phyloP scores from a whole-genome alignment of 1,140 invertebrate species.

The Rhopalosiphum maidis region DNA sequence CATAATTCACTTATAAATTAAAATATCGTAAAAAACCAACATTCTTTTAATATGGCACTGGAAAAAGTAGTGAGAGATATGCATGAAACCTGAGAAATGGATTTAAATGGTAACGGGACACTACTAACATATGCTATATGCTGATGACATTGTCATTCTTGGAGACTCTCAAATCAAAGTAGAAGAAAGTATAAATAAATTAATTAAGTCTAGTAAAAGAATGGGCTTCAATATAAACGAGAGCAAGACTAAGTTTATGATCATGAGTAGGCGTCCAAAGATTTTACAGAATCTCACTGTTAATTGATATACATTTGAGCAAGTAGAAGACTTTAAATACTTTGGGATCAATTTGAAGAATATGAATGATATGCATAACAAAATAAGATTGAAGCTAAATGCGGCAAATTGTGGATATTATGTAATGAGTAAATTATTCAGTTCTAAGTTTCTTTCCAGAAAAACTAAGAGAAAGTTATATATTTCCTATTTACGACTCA shows the following conservation, averaged over 20 bases:
- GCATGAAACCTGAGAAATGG: neutral
- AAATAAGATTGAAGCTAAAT: slow-evolving; percentile 5
- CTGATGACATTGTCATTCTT: neutral
- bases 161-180: neutral
- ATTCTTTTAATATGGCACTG: neutral
- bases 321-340: slow-evolving; percentile 43
- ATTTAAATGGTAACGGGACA: neutral
- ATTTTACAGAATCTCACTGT: neutral
- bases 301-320: neutral
- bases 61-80: slow-evolving; percentile 12
- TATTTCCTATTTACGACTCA: no score
- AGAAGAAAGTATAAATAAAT: neutral
- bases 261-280: neutral
- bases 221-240: neutral
- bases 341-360: slow-evolving; percentile 8
- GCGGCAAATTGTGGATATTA: neutral
- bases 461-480: no score
- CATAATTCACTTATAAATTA: no score
- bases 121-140: neutral
- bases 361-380: slow-evolving; percentile 26
- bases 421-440: neutral
- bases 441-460: no score
- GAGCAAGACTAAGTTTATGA: neutral
- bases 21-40: no score
- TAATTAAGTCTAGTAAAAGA: neutral